Conservation (phyloP, 2,888 invertebrate genomes). For the Caenorhabditis sp. region DNA sequence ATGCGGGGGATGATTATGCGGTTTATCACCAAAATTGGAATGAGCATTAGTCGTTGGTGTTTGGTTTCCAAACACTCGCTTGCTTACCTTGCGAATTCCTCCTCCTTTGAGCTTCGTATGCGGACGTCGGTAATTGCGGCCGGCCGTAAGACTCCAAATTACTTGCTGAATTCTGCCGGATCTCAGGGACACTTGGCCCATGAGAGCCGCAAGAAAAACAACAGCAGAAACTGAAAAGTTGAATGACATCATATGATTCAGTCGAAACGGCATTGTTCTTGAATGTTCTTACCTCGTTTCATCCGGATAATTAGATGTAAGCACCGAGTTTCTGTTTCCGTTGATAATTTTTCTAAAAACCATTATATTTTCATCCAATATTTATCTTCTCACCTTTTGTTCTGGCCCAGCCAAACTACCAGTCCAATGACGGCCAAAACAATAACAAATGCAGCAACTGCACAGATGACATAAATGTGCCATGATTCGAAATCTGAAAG, state of each 20-base stretch:
- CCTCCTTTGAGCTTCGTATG: constrained; percentile 23
- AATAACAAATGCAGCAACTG: not conserved
- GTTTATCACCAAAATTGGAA: not conserved
- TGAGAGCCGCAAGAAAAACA: constrained; percentile 2
- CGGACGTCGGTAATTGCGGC: constrained; percentile 33
- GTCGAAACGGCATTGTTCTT: too few relatives aligned
- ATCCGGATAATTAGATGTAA: constrained; percentile 26
- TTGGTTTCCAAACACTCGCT: not conserved
- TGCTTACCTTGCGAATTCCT: constrained; percentile 16
- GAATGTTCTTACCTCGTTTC: constrained; percentile 6
- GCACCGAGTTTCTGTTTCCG: constrained; percentile 25
- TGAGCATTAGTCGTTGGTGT: constrained; percentile 3
- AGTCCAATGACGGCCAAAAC: constrained; percentile 14
- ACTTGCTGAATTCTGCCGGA: constrained; percentile 55
- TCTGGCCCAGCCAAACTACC: constrained; percentile 35
- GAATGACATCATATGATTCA: too few relatives aligned
- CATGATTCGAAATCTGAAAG: constrained; percentile 34
- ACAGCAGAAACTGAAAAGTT: constrained; percentile 33
- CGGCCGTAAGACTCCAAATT: constrained; percentile 61
- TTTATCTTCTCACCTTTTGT: constrained; percentile 49
- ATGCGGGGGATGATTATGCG: not conserved
- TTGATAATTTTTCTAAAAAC: constrained; percentile 57
- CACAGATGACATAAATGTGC: constrained; percentile 26
- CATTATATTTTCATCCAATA: not conserved
- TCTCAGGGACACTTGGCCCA: not conserved